Base-by-base conservation (phyloP, 1,140 invertebrate genomes). In the Schlechtendalia chinensis region DNA sequence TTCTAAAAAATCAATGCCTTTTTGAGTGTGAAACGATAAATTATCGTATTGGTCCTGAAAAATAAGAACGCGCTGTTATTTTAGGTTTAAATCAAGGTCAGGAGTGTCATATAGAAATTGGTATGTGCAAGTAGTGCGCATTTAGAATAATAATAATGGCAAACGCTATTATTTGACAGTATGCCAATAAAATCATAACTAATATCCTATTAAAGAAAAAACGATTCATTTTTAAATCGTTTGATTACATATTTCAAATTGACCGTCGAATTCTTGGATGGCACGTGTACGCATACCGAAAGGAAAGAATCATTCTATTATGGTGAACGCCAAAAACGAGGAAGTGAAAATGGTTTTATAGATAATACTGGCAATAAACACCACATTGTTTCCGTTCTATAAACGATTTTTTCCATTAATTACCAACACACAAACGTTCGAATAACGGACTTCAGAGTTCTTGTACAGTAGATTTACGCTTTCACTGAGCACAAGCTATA, bases 31-130 rank as follows among this genome's bases (percentile, higher is more conserved):
- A 83, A 90, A 88, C 83, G 95, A 92, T 86, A 99, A 90, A 89
- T 95, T 96, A 84, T 98, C 96, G 89, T 96, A 98, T 89, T 98
- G 96, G 90, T 99, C 97, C 97, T 98, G 90, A 82, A 91, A 91
- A 83, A 87, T 88, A 86, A 84, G 82, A 84, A 85, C 24, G 54
- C 39, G 11, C 39, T 85, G 81, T 81, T 27, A 75, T 29, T 74
- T 58, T 53, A 17, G 32, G 58, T 63, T 24, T 45, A 27, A 10
- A 61, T 61, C 75, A 79, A 79, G 75, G 58, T 61, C 39, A 61
- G 17, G 3, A 45, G n/a, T 27, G 45, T 50, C 2, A 27, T 27
- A 71, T 19, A 53, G 47, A 71, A n/a, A n/a, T 54, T 54, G 67
- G 69, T 54, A 79, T 59, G 45, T 29, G 17, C 47, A 14, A n/a